Evolutionary conservation across 2,797 vertebrate genomes (phyloP).

Genomic region (Petrocephalus schoutedeni): DNA sequence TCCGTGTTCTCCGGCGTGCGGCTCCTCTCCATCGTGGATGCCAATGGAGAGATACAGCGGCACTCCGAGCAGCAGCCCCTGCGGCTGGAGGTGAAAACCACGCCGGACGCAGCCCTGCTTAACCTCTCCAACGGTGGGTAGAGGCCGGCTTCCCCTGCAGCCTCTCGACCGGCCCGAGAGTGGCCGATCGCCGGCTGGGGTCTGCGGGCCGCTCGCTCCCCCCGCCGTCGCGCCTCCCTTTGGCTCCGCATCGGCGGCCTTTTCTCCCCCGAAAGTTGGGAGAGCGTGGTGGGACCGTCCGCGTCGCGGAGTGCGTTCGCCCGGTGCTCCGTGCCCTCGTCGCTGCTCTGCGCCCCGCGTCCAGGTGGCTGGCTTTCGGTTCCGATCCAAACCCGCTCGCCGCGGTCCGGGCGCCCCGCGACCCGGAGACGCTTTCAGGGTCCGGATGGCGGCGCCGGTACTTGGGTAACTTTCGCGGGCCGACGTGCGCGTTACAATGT

Average conservation of each 20-base stretch:
- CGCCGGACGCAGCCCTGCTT: constrained; percentile 77
- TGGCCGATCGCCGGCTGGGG: neutral
- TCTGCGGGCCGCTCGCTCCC: neutral
- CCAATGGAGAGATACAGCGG: constrained; percentile 92
- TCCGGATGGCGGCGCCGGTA: neutral
- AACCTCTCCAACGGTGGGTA: constrained; percentile 87
- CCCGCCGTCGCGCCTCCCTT: neutral
- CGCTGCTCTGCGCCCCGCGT: neutral
- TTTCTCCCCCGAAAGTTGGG: neutral
- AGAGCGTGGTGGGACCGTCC: neutral
- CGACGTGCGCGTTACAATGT: too few relatives aligned
- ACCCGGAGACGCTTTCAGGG: neutral
- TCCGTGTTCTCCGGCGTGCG: constrained; percentile 92
- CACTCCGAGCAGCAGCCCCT: constrained; percentile 90
- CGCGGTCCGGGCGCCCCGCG: neutral
- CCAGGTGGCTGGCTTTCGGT: neutral
- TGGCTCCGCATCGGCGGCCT: neutral
- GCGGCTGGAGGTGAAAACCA: constrained; percentile 80
- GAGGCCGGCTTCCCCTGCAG: neutral
- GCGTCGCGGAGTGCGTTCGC: neutral
- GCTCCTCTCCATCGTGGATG: constrained; percentile 91
- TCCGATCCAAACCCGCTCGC: neutral
- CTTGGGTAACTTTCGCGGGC: neutral
- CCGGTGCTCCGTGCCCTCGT: neutral
- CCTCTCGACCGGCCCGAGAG: constrained; percentile 7